Evolutionary conservation across 2,797 vertebrate genomes (phyloP).

Genomic region (Tangara arthus): DNA sequence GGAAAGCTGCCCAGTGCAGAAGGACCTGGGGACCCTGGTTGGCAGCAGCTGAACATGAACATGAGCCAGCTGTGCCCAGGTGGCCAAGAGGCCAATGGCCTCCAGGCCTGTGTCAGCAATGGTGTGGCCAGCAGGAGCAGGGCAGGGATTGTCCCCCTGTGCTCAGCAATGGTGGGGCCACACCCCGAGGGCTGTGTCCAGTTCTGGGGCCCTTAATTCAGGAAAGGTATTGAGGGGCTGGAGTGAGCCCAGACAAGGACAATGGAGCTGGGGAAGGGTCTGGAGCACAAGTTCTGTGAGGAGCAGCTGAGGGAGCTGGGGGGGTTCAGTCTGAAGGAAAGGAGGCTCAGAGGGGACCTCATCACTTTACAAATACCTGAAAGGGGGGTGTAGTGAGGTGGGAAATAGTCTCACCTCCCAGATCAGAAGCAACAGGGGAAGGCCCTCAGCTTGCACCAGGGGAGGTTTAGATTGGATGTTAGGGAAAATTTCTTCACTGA

Average conservation of each 20-base stretch:
- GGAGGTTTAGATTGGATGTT: neutral
- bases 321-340: neutral
- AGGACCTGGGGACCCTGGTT: neutral
- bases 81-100: neutral
- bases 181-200: neutral
- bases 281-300: neutral
- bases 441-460: neutral
- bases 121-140: neutral
- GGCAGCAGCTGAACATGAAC: neutral
- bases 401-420: neutral
- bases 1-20: neutral
- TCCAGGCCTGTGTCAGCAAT: neutral
- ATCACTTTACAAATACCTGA: neutral
- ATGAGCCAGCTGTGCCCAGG: neutral
- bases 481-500: neutral
- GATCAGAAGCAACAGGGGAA: neutral
- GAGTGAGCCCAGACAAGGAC: neutral
- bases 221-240: neutral
- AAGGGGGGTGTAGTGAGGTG: neutral
- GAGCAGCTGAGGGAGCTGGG: neutral
- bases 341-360: neutral
- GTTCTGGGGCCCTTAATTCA: neutral
- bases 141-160: neutral
- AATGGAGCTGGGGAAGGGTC: neutral
- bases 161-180: neutral